Conservation (phyloP, 2,113 vertebrate species). For the Chinchilla lanigera region DNA sequence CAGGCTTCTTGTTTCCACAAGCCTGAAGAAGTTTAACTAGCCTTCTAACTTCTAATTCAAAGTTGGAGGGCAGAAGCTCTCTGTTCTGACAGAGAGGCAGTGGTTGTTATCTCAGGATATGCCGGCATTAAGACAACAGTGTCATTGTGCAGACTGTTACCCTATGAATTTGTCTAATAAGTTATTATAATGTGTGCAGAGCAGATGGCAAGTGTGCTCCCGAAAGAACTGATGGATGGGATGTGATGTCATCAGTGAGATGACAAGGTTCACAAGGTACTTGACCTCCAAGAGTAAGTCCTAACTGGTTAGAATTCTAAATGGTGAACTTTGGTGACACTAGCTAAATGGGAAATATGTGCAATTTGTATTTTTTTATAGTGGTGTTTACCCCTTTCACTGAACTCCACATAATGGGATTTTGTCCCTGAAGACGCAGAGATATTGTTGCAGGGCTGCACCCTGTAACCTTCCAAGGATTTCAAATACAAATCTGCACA, state of each 20-base stretch:
- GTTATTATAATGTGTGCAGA: constrained; percentile 91
- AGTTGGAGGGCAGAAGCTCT: constrained; percentile 72
- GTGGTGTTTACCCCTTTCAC: constrained; percentile 92
- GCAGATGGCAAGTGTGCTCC: constrained; percentile 95
- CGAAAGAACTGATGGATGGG: constrained; percentile 94
- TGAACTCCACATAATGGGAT: constrained; percentile 90
- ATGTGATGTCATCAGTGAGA: constrained; percentile 98
- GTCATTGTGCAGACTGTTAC: constrained; percentile 90
- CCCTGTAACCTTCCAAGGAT: constrained; percentile 88
- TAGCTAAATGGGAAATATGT: constrained; percentile 93
- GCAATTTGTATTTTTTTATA: constrained; percentile 94
- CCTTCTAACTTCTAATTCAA: constrained; percentile 68
- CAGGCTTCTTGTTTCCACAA: constrained; percentile 48
- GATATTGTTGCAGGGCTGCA: constrained; percentile 89
- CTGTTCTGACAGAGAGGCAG: constrained; percentile 78
- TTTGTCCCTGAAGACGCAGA: constrained; percentile 90
- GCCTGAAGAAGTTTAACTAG: constrained; percentile 63
- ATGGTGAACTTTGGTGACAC: constrained; percentile 94
- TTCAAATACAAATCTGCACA: constrained; percentile 86
- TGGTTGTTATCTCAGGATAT: constrained; percentile 83
- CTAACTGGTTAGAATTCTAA: constrained; percentile 93
- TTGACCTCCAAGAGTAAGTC: constrained; percentile 90
- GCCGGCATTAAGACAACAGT: constrained; percentile 89
- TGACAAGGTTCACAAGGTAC: constrained; percentile 93
- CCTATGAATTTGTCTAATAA: constrained; percentile 89